These are phyloP conservation scores for Scotopteryx bipunctaria DNA, from an alignment of 2,888 invertebrate genomes.

Conservation along the genomic window DNA sequence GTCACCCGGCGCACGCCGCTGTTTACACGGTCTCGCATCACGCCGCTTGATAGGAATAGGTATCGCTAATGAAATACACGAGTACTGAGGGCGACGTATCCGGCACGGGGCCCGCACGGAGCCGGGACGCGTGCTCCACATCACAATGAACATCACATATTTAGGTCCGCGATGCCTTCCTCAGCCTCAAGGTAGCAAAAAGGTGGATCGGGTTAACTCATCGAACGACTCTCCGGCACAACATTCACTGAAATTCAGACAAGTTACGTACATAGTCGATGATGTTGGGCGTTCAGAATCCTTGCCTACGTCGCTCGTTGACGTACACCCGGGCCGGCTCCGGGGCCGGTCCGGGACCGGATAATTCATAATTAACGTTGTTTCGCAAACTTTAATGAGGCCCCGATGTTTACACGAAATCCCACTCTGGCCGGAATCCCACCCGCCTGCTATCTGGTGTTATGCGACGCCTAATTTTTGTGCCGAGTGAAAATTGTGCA, in stretches of 20 bases:
- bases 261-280: too few relatives aligned
- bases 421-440: conserved; percentile 40
- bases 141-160: too few relatives aligned
- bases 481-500: conserved; percentile 21
- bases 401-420: conserved; percentile 56
- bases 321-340: conserved; percentile 9
- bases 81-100: conserved; percentile 26
- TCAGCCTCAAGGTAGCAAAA: too few relatives aligned
- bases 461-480: conserved; percentile 28
- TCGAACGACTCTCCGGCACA: too few relatives aligned
- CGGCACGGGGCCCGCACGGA: conserved; percentile 9
- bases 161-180: too few relatives aligned
- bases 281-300: too few relatives aligned
- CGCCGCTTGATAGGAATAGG: conserved; percentile 25
- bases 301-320: background rate
- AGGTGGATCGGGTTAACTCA: too few relatives aligned
- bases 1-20: conserved; percentile 9
- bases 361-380: conserved; percentile 63
- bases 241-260: too few relatives aligned
- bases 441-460: conserved; percentile 18
- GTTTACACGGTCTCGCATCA: conserved; percentile 9
- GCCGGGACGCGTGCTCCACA: background rate
- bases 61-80: conserved; percentile 33
- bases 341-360: conserved; percentile 31
- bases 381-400: conserved; percentile 60